Evolutionary conservation across 2,888 invertebrate genomes (phyloP), one percentile per base, ranked within the genome.

Genomic region (Stomorhina lunata): DNA sequence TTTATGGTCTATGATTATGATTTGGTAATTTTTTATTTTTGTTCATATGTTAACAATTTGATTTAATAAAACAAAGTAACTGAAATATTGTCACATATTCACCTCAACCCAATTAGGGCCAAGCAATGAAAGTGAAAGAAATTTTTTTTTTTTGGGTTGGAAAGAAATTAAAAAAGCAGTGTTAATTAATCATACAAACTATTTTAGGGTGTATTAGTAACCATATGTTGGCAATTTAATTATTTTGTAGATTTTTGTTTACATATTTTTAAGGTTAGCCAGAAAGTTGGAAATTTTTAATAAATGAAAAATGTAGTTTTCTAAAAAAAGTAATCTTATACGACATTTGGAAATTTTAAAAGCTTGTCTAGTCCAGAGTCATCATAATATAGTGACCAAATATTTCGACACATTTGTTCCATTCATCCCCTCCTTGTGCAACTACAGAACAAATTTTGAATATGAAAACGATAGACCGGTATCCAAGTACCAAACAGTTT

Each of bases 1-100:
- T 73, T 73, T 80, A 66, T 80, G 79, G 66, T 73, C 40, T 68
- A 53, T 80, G 73, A 80, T 45, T 80, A 53, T 61, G 61, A 1
- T 1, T 43, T 43, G 22, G 68, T 65, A 71, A 40, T 40, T 55
- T 63, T 37, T 25, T 22, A 61, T 59, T 40, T 17, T 10, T 37
- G 22, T 29, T 34, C 15, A 25, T 12, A 50, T 61, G 3, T 20
- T 68, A n/a, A 59, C 10, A 17, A 7, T 43, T 65, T 50, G 37
- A 17, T n/a, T 9, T 43, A 40, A 25, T 40, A 40, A 61, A 34
- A 61, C 22, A n/a, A 40, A 55, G 9, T 32, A 77, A 77, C 17
- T 22, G 22, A 71, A 50, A 81, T 81, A 32, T 81, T 78, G 73
- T 78, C 73, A 78, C 81, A 68, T 40, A 45, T 63, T 55, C 32